These are phyloP conservation scores for Oryzias javanicus DNA, from an alignment of 2,113 vertebrate species.

Conservation along the genomic window DNA sequence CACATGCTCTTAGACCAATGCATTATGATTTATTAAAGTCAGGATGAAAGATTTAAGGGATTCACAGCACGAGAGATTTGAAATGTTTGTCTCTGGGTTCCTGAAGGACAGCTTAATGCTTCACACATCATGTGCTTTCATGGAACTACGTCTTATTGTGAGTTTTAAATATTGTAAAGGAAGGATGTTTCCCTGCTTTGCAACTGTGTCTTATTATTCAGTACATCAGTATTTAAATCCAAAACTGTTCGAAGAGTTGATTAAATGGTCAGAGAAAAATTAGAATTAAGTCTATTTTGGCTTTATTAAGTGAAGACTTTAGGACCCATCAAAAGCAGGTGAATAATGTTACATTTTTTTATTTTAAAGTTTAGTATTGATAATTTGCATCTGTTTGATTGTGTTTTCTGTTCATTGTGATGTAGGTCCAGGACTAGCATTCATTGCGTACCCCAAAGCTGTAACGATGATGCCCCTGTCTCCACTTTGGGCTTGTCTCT, in stretches of 20 bases:
- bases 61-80: conserved; percentile 39
- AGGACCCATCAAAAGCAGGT: too few relatives aligned
- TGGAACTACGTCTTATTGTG: conserved; percentile 4
- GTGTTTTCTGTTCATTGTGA: neutral
- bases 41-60: conserved; percentile 65
- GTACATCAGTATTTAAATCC: too few relatives aligned
- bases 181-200: conserved; percentile 7
- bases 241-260: too few relatives aligned
- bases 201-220: too few relatives aligned
- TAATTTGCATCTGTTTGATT: neutral
- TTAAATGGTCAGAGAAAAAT: too few relatives aligned
- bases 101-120: conserved; percentile 21
- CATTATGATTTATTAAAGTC: conserved; percentile 69
- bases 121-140: conserved; percentile 16
- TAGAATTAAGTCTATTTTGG: too few relatives aligned
- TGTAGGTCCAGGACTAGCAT: conserved; percentile 93
- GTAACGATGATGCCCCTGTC: conserved; percentile 99
- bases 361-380: too few relatives aligned
- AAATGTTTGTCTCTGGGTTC: conserved; percentile 38
- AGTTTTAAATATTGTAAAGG: conserved; percentile 2
- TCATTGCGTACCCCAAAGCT: conserved; percentile 97
- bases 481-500: conserved; percentile 93
- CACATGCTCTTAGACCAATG: conserved; percentile 36
- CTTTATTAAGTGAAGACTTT: too few relatives aligned
- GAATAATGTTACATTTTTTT: too few relatives aligned